phyloP scores from a whole-genome alignment of 1,140 invertebrate species.

The Drosophila dunni region DNA sequence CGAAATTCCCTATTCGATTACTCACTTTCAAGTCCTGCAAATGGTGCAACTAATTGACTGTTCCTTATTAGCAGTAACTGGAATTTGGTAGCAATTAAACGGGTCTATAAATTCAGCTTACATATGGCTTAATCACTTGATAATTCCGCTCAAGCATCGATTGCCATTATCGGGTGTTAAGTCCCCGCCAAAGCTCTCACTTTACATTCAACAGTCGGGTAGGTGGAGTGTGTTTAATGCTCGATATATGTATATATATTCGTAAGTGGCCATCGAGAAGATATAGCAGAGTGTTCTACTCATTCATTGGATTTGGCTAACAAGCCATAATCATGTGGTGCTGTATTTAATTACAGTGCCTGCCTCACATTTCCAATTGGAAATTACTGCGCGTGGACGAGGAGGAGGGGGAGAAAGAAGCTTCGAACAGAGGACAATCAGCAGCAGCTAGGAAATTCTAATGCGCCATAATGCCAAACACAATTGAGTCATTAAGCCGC shows the following conservation, averaged over 20 bases:
- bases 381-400: conserved; percentile 49
- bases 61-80: neutral
- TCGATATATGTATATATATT: conserved; percentile 7
- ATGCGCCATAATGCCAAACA: conserved; percentile 68
- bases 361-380: conserved; percentile 56
- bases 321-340: conserved; percentile 80
- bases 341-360: conserved; percentile 78
- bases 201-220: conserved; percentile 29
- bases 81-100: conserved; percentile 1
- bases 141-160: conserved; percentile 10
- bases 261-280: conserved; percentile 11
- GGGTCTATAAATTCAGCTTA: conserved; percentile 5
- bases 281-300: conserved; percentile 38
- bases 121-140: conserved; percentile 7
- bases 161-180: conserved; percentile 50
- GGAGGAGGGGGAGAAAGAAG: neutral
- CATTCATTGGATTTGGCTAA: conserved; percentile 78
- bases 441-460: conserved; percentile 41
- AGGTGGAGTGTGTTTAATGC: neutral
- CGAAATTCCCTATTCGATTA: neutral
- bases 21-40: neutral
- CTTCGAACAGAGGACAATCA: conserved; percentile 15
- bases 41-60: neutral
- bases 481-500: conserved; percentile 81
- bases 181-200: conserved; percentile 31